Evolutionary conservation across 1,140 invertebrate genomes (phyloP).

Genomic region (Dendroctonus valens): DNA sequence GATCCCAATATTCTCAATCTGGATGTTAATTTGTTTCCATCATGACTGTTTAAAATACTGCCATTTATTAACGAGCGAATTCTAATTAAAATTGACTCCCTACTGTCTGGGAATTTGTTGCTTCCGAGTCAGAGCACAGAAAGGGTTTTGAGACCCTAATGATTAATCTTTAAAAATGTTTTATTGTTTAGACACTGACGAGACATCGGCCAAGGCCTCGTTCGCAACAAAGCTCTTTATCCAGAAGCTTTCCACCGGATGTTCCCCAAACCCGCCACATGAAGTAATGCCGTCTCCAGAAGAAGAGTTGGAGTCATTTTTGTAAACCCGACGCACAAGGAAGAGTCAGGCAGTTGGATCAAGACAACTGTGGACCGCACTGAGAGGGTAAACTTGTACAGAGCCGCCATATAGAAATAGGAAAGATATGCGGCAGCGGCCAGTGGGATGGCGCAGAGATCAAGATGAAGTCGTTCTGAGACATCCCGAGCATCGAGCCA

Average conservation of each 20-base stretch:
- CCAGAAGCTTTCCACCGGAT: slow-evolving; percentile 57
- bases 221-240: slow-evolving; percentile 54
- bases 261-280: slow-evolving; percentile 34
- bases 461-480: slow-evolving; percentile 38
- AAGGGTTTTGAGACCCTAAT: background rate
- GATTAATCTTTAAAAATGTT: slow-evolving; percentile 1
- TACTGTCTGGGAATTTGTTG: slow-evolving; percentile 20
- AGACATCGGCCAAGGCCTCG: slow-evolving; percentile 51
- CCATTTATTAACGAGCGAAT: slow-evolving; percentile 23
- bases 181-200: slow-evolving; percentile 53
- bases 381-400: background rate
- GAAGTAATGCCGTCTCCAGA: slow-evolving; percentile 9
- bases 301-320: slow-evolving; percentile 51
- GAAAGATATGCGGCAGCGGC: slow-evolving; percentile 12
- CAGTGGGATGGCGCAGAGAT: slow-evolving; percentile 45
- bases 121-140: slow-evolving; percentile 8
- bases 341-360: slow-evolving; percentile 6
- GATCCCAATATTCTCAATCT: slow-evolving; percentile 25
- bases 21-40: slow-evolving; percentile 31
- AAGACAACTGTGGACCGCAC: slow-evolving; percentile 29
- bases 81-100: slow-evolving; percentile 24
- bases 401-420: slow-evolving; percentile 1
- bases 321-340: slow-evolving; percentile 43
- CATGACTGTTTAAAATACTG: slow-evolving; percentile 27
- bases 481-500: slow-evolving; percentile 46